phyloP scores from a whole-genome alignment of 2,797 vertebrate genomes.

The Girardinus metallicus region DNA sequence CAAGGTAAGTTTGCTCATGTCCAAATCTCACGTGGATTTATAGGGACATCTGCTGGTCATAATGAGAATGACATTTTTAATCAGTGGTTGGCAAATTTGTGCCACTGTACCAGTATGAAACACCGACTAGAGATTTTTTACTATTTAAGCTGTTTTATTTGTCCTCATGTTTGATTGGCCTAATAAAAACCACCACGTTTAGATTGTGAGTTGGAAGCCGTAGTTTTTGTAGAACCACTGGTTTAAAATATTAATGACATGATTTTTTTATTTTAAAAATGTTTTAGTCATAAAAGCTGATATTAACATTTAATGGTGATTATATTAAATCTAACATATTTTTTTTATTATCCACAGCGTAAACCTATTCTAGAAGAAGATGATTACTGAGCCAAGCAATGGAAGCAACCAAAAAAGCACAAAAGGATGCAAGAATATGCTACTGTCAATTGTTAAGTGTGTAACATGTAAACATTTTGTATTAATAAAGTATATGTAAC shows the following conservation, averaged over 20 bases:
- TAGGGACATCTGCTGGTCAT: conserved; percentile 53
- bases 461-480: conserved; percentile 57
- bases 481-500: conserved; percentile 56
- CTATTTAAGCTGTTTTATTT: background rate
- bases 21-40: background rate
- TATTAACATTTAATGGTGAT: background rate
- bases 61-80: conserved; percentile 1
- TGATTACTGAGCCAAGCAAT: conserved; percentile 29
- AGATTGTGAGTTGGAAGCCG: background rate
- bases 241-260: background rate
- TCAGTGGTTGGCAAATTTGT: background rate
- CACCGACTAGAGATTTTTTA: background rate
- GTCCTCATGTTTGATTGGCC: background rate
- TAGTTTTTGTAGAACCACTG: background rate
- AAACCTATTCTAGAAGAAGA: conserved; percentile 38
- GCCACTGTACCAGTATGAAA: background rate
- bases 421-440: background rate
- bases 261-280: background rate
- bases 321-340: background rate
- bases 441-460: conserved; percentile 41
- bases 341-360: conserved; percentile 41
- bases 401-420: background rate
- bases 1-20: conserved; percentile 52
- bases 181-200: background rate
- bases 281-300: background rate